These are phyloP conservation scores for Ceriagrion tenellum DNA, from an alignment of 2,888 invertebrate species.

Conservation along the genomic window DNA sequence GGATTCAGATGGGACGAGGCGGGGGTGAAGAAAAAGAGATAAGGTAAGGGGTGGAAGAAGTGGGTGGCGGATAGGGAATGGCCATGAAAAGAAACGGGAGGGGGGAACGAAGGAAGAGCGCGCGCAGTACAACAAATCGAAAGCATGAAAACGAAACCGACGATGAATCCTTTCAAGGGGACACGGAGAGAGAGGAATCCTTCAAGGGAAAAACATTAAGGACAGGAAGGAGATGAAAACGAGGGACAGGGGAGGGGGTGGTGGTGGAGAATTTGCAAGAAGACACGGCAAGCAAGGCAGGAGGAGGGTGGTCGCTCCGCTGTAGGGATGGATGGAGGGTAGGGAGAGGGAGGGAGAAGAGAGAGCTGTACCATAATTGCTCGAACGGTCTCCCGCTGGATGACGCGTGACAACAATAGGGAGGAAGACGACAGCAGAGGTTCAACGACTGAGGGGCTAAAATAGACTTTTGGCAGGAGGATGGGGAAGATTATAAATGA, in stretches of 20 bases:
- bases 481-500: constrained; percentile 55
- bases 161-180: not conserved
- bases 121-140: constrained; percentile 9
- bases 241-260: not conserved
- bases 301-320: not conserved
- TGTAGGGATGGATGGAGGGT: not conserved
- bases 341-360: not conserved
- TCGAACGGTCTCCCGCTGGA: constrained; percentile 41
- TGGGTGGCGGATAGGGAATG: not conserved
- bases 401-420: constrained; percentile 57
- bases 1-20: not conserved
- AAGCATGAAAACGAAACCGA: constrained; percentile 31
- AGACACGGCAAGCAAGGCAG: not conserved
- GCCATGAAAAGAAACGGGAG: constrained; percentile 8
- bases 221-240: constrained; percentile 32
- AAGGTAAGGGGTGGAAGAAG: not conserved
- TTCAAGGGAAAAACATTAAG: constrained; percentile 36
- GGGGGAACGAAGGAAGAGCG: not conserved
- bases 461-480: constrained; percentile 44
- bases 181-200: not conserved
- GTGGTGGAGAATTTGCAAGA: not conserved
- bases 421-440: not conserved
- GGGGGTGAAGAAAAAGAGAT: not conserved
- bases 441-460: constrained; percentile 53
- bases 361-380: constrained; percentile 44